Conservation (phyloP, 1,140 invertebrate genomes). For the Xylocopa sonorina region DNA sequence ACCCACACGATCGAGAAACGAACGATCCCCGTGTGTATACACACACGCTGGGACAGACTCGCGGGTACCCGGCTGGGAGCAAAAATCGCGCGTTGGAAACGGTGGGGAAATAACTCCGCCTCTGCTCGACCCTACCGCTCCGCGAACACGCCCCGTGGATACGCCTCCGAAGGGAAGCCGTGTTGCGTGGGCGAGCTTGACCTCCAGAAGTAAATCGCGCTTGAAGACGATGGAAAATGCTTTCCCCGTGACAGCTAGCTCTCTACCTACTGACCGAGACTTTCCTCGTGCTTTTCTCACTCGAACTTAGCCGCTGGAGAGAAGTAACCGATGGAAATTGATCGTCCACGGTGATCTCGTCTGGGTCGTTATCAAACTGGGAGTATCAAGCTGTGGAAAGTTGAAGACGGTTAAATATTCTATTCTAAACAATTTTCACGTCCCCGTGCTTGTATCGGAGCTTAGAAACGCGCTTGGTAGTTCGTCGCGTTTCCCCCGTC, state of each 20-base stretch:
- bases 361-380: no score
- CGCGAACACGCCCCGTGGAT: slow-evolving; percentile 64
- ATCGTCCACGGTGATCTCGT: no score
- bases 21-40: slow-evolving; percentile 37
- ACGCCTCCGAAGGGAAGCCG: slow-evolving; percentile 60
- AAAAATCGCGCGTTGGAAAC: slow-evolving; percentile 35
- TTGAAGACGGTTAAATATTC: no score
- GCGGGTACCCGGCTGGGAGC: slow-evolving; percentile 46
- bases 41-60: slow-evolving; percentile 52
- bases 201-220: slow-evolving; percentile 49
- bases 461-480: no score
- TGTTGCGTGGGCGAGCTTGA: slow-evolving; percentile 54
- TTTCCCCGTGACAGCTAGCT: slow-evolving; percentile 23
- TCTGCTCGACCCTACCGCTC: slow-evolving; percentile 32
- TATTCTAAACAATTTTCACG: no score
- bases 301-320: background rate
- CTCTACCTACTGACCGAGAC: slow-evolving; percentile 69
- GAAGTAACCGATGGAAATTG: background rate
- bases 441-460: no score
- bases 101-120: slow-evolving; percentile 66
- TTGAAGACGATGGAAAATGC: slow-evolving; percentile 51
- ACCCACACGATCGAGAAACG: slow-evolving; percentile 30
- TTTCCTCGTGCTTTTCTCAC: slow-evolving; percentile 27
- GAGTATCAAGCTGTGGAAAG: no score
- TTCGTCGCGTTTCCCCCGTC: background rate